Evolutionary conservation across 2,113 vertebrate species (phyloP), one percentile per base, ranked within the genome.

Genomic region (Nothoprocta perdicaria): DNA sequence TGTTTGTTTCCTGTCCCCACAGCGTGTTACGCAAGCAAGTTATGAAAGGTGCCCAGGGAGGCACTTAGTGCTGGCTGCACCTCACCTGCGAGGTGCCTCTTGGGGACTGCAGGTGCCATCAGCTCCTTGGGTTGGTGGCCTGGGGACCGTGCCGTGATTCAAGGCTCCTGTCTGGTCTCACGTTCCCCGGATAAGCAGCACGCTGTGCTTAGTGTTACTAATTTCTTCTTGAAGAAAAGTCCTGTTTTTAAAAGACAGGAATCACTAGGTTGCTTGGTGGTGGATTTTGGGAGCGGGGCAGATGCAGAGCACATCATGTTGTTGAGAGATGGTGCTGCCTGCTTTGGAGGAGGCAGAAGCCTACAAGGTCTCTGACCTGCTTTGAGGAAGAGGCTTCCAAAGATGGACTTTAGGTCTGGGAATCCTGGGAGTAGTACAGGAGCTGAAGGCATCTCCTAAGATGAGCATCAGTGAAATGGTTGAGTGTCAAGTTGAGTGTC

Each of bases 291-390:
- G 57, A 19, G 6, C 0, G 2, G 18, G 21, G 26, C 40, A 60
- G 40, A 14, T 33, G 18, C 67, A 27, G 62, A 62, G n/a, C 8
- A 2, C 5, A 1, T 50, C 0, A 0, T 33, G 83, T 24, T 8
- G 4, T 52, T 23, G 33, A 35, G 31, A 8, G 35, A n/a, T 0
- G 26, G n/a, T 7, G 52, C 45, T 0, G 1, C 29, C 66, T 5
- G 74, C 22, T 55, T 55, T 0, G 0, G 43, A 79, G 52, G 5
- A 40, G 24, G 17, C 1, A 0, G 16, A 45, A 77, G 16, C 29
- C 66, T 78, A 29, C 55, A 10, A 45, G 11, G 17, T 31, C 29
- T 75, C 43, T 31, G n/a, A 14, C 17, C 53, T 3, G 3, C n/a
- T 76, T 79, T 88, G 31, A 21, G 4, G 12, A 22, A 11, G n/a